A percentile compares a stretch with the other conserved stretches of the same genome.
These are phyloP conservation scores for Catocala nupta DNA, from an alignment of 2,888 invertebrate genomes.

Conservation along the genomic window DNA sequence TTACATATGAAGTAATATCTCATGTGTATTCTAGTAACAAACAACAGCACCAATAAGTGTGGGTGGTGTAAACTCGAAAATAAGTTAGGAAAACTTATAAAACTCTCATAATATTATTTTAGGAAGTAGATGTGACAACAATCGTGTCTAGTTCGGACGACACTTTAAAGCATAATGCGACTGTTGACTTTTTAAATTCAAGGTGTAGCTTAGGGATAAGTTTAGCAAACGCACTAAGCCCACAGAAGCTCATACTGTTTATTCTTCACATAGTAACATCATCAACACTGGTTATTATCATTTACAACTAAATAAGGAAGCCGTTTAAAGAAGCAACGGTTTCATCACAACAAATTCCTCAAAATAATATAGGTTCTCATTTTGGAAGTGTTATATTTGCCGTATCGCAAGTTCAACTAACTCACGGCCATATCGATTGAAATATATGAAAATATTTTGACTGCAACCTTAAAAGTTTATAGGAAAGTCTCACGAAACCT, in stretches of 20 bases:
- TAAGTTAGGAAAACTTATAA: conserved; percentile 32
- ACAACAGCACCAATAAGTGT: conserved; percentile 11
- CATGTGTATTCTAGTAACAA: conserved; percentile 10
- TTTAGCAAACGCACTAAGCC: conserved; percentile 81
- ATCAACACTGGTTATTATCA: conserved; percentile 75
- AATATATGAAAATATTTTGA: conserved; percentile 62
- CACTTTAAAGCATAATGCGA: conserved; percentile 72
- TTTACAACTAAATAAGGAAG: conserved; percentile 62
- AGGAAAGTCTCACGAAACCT: conserved; percentile 70
- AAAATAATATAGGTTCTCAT: conserved; percentile 47
- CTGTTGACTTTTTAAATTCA: conserved; percentile 82
- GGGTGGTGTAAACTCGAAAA: conserved; percentile 30
- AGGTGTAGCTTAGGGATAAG: conserved; percentile 76
- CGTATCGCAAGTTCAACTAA: conserved; percentile 37
- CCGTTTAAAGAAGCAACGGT: conserved; percentile 57
- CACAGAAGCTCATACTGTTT: conserved; percentile 67
- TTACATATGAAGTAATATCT: conserved; percentile 2
- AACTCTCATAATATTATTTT: conserved; percentile 42
- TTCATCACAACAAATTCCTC: conserved; percentile 20
- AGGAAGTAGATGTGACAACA: conserved; percentile 45
- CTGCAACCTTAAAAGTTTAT: conserved; percentile 62
- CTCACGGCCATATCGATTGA: conserved; percentile 32
- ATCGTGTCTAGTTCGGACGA: conserved; percentile 55
- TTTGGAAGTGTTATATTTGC: conserved; percentile 62
- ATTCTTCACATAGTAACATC: conserved; percentile 74